phyloP scores from a whole-genome alignment of 2,797 vertebrate species.

The Philypnodon macrostomus region DNA sequence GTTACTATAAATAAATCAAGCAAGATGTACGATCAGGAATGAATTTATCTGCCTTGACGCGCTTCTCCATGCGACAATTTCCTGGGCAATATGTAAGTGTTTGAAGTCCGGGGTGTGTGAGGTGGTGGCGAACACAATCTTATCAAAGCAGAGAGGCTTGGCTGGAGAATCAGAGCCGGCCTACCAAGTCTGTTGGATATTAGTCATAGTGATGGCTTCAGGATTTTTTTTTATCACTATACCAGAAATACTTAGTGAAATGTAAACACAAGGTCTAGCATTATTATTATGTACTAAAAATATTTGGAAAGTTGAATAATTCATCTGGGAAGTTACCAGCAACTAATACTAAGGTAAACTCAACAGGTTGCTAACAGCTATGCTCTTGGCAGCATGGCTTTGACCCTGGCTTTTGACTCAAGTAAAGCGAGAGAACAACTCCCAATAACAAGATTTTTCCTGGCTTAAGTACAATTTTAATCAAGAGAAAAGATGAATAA shows the following conservation, averaged over 20 bases:
- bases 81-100: conserved; percentile 68
- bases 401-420: too few relatives aligned
- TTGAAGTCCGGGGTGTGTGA: conserved; percentile 64
- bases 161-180: conserved; percentile 57
- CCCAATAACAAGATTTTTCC: too few relatives aligned
- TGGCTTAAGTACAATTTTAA: too few relatives aligned
- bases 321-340: too few relatives aligned
- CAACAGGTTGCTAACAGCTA: too few relatives aligned
- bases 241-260: conserved; percentile 63
- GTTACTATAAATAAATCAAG: conserved; percentile 64
- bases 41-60: conserved; percentile 61
- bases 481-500: too few relatives aligned
- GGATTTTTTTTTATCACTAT: conserved; percentile 63
- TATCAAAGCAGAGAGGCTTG: conserved; percentile 65
- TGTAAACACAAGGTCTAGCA: conserved; percentile 20
- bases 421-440: too few relatives aligned
- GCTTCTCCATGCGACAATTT: conserved; percentile 53
- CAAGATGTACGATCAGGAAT: conserved; percentile 68
- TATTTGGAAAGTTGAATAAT: too few relatives aligned
- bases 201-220: conserved; percentile 65
- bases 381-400: too few relatives aligned
- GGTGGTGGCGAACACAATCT: conserved; percentile 66
- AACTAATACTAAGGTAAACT: too few relatives aligned
- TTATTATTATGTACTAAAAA: too few relatives aligned
- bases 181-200: conserved; percentile 58